Evolutionary conservation across 2,113 vertebrate species (phyloP).

Genomic region (Oceanodroma tethys): DNA sequence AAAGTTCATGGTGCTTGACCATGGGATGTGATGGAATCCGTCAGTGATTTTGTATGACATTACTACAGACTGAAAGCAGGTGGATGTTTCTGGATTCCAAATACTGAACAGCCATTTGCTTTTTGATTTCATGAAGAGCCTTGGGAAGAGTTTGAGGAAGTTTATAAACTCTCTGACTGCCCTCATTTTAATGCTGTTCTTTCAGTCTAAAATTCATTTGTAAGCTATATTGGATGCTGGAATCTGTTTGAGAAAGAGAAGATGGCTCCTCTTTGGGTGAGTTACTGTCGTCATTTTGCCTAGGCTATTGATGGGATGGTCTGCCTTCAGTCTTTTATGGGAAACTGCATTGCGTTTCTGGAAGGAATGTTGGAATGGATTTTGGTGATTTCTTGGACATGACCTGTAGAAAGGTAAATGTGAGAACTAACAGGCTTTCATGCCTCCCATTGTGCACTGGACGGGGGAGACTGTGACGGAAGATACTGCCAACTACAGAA

Average conservation of each 20-base stretch:
- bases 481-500: not conserved
- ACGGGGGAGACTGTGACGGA: too few relatives aligned
- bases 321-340: not conserved
- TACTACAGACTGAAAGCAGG: not conserved
- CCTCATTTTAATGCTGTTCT: not conserved
- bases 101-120: not conserved
- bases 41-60: not conserved
- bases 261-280: not conserved
- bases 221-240: not conserved
- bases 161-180: not conserved
- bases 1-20: not conserved
- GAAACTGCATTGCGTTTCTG: not conserved
- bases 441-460: not conserved
- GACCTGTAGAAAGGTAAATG: not conserved
- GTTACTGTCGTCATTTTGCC: not conserved
- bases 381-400: not conserved
- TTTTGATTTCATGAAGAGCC: not conserved
- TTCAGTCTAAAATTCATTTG: not conserved
- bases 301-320: not conserved
- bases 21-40: not conserved
- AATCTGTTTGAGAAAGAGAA: not conserved
- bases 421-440: not conserved
- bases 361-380: not conserved
- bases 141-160: not conserved
- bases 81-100: not conserved